A percentile compares a stretch with the other conserved stretches of the same genome.
Conservation (phyloP, 2,797 vertebrate species). For the Gymnothorax javanicus region DNA sequence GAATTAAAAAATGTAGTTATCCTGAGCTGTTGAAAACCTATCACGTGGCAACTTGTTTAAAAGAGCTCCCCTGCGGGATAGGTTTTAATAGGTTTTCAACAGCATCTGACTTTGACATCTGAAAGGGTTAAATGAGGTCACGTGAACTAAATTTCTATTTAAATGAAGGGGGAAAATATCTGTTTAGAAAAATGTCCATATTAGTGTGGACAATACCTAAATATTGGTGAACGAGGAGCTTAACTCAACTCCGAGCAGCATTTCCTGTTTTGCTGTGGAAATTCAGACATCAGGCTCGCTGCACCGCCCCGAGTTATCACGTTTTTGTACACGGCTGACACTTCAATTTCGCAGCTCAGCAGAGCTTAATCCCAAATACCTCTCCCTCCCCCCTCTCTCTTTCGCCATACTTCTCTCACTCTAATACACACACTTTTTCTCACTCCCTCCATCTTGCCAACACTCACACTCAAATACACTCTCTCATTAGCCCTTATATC, state of each 20-base stretch:
- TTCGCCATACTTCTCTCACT: neutral
- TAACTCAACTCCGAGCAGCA: constrained; percentile 38
- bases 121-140: too few relatives aligned
- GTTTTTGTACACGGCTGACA: constrained; percentile 62
- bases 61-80: too few relatives aligned
- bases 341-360: constrained; percentile 69
- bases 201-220: constrained; percentile 21
- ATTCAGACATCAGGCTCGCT: constrained; percentile 62
- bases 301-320: constrained; percentile 59
- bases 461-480: too few relatives aligned
- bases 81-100: too few relatives aligned
- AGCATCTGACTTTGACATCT: too few relatives aligned
- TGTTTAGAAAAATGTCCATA: too few relatives aligned
- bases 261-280: constrained; percentile 44
- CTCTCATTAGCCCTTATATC: too few relatives aligned
- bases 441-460: constrained; percentile 19
- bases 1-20: too few relatives aligned
- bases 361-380: constrained; percentile 61
- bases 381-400: constrained; percentile 13
- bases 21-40: too few relatives aligned
- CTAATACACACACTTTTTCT: constrained; percentile 12
- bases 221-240: constrained; percentile 46
- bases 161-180: too few relatives aligned
- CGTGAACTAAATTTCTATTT: too few relatives aligned
- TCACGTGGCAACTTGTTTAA: too few relatives aligned